phyloP scores from a whole-genome alignment of 1,140 invertebrate genomes.

The Spodoptera litura region DNA sequence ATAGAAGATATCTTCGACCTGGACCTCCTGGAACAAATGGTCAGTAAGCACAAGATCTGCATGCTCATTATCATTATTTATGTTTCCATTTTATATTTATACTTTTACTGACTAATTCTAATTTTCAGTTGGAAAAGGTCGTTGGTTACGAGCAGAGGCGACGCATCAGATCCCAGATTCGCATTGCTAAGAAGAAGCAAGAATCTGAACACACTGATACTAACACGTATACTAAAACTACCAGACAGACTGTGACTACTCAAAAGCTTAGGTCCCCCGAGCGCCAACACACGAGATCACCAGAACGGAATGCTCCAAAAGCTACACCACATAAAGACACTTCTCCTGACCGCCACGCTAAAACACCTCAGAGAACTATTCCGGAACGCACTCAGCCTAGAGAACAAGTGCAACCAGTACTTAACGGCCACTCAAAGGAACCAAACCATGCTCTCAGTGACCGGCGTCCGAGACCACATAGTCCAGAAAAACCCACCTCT shows the following conservation, averaged over 20 bases:
- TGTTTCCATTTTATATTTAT: constrained; percentile 48
- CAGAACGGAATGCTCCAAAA: constrained; percentile 60
- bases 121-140: constrained; percentile 90
- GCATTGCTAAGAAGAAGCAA: constrained; percentile 88
- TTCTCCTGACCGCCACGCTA: constrained; percentile 55
- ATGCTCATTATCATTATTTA: constrained; percentile 9
- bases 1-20: constrained; percentile 91
- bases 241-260: constrained; percentile 59
- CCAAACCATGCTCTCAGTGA: constrained; percentile 48
- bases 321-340: constrained; percentile 55
- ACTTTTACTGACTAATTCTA: constrained; percentile 54
- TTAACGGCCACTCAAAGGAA: constrained; percentile 69
- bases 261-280: constrained; percentile 68
- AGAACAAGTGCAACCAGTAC: constrained; percentile 51
- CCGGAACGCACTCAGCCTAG: constrained; percentile 53
- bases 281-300: constrained; percentile 59
- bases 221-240: constrained; percentile 59
- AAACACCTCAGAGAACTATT: constrained; percentile 48
- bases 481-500: constrained; percentile 65
- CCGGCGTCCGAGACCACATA: constrained; percentile 60
- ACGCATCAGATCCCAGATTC: constrained; percentile 91
- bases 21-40: constrained; percentile 89
- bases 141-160: constrained; percentile 91
- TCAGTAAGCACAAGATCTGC: constrained; percentile 65
- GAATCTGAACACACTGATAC: constrained; percentile 65